Base-by-base conservation (phyloP, 2,113 vertebrate genomes). In the Cebus imitator region DNA sequence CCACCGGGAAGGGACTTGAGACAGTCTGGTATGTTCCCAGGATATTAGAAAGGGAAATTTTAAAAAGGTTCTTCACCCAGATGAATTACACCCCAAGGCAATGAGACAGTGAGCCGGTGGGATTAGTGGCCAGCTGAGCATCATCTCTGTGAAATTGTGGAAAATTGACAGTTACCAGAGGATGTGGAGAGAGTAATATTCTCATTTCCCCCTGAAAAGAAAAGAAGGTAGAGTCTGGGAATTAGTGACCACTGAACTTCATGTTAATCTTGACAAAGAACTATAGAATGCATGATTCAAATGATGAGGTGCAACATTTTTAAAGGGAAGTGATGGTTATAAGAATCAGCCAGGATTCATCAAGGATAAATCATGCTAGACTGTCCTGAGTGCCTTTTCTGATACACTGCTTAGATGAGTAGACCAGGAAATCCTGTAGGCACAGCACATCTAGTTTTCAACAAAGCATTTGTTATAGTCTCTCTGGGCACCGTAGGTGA, bases 231-330 rank as follows among this genome's bases (percentile, higher is more conserved):
- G 91, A 72, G 13, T 81, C 76, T 9, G 10, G 72, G 52, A 88
- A 70, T 55, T 68, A 52, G 21, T 64, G 73, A 86, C 37, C 50
- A 2, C 43, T 81, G 45, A 82, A 43, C 82, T 91, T 92, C 76
- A 17, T 75, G 37, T n/a, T 93, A 43, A 58, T 90, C 84, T 95
- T 91, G 57, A 91, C 75, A 85, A 90, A 95, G 76, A 94, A 35
- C 30, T 76, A 12, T 61, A 85, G 76, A 76, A 76, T 81, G 12
- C 25, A 52, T 64, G 80, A 68, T 92, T 97, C 37, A 50, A 37
- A 8, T 61, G 85, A 90, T 76, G 78, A 92, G n/a, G n/a, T 52
- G 57, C 92, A 94, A 61, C 35, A 2, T 87, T 91, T 92, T 96
- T 76, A 6, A 91, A 72, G 79, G 70, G 76, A 82, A 90, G 50